Conservation (phyloP, 2,113 vertebrate genomes). For the Tichodroma muraria region DNA sequence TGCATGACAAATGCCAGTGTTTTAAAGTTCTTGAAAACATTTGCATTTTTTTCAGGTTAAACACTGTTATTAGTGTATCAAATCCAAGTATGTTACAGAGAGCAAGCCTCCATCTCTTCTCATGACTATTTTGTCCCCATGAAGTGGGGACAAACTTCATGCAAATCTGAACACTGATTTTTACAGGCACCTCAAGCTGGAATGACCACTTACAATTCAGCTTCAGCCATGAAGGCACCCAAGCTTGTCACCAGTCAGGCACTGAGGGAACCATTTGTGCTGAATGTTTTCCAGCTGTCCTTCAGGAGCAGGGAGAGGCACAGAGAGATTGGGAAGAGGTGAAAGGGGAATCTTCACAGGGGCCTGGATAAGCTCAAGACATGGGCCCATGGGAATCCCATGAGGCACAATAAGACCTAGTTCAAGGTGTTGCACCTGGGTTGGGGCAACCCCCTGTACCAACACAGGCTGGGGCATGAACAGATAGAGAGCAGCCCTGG, state of each 20-base stretch:
- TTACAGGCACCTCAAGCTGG: not conserved
- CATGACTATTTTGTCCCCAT: not conserved
- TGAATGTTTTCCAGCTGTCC: not conserved
- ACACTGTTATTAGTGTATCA: fast-evolving
- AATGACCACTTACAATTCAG: fast-evolving
- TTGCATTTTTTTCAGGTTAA: not conserved
- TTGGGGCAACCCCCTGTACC: too few relatives aligned
- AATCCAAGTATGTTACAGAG: not conserved
- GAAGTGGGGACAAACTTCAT: too few relatives aligned
- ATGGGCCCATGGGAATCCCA: not conserved
- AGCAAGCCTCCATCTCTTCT: not conserved
- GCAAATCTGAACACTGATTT: not conserved
- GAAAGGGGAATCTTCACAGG: not conserved
- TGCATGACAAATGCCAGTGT: not conserved
- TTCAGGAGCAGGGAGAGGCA: not conserved
- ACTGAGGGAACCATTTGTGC: not conserved
- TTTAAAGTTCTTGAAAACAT: not conserved
- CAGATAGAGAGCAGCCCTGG: fast-evolving
- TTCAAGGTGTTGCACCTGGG: not conserved
- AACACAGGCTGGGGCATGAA: too few relatives aligned
- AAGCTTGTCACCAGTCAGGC: not conserved
- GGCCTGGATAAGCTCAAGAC: not conserved
- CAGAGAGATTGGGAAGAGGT: not conserved
- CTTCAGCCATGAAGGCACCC: fast-evolving
- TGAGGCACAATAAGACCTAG: not conserved